These are phyloP conservation scores for Melanotaenia nigrans DNA, from an alignment of 2,797 vertebrate genomes.

Conservation along the genomic window DNA sequence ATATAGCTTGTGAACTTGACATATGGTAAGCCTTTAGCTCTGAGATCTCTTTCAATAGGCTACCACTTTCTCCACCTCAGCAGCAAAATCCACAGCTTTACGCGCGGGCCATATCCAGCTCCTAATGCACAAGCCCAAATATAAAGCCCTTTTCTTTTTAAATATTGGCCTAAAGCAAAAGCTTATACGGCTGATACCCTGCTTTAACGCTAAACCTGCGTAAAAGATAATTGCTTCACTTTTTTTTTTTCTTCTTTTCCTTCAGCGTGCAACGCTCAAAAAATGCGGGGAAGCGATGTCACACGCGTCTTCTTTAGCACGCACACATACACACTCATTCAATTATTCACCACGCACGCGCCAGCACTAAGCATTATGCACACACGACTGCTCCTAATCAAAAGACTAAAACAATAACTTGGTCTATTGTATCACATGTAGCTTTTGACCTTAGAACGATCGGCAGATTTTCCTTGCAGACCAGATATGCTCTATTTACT, in stretches of 20 bases:
- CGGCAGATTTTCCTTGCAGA: conserved; percentile 65
- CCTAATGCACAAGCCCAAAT: conserved; percentile 57
- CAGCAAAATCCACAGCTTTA: conserved; percentile 73
- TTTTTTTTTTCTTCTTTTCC: conserved; percentile 39
- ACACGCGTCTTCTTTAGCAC: conserved; percentile 15
- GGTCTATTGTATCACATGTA: conserved; percentile 77
- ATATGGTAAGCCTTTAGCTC: conserved; percentile 73
- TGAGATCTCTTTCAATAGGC: conserved; percentile 74
- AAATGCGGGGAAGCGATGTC: conserved; percentile 56
- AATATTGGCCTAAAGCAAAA: conserved; percentile 78
- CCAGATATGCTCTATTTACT: conserved; percentile 70
- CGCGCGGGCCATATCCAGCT: conserved; percentile 65
- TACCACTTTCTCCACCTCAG: conserved; percentile 78
- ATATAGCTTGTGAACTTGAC: conserved; percentile 80
- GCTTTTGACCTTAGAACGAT: conserved; percentile 80
- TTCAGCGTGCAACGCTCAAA: conserved; percentile 54
- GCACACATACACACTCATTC: conserved; percentile 34
- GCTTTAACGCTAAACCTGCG: conserved; percentile 75
- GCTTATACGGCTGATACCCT: conserved; percentile 75
- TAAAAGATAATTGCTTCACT: conserved; percentile 76
- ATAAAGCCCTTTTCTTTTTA: conserved; percentile 75
- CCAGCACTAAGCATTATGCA: conserved; percentile 67
- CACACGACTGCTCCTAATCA: conserved; percentile 79
- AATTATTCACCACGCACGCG: conserved; percentile 37
- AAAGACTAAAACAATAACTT: conserved; percentile 82